These are phyloP conservation scores for Macaca nemestrina DNA, from an alignment of 2,113 vertebrate genomes.

Conservation along the genomic window DNA sequence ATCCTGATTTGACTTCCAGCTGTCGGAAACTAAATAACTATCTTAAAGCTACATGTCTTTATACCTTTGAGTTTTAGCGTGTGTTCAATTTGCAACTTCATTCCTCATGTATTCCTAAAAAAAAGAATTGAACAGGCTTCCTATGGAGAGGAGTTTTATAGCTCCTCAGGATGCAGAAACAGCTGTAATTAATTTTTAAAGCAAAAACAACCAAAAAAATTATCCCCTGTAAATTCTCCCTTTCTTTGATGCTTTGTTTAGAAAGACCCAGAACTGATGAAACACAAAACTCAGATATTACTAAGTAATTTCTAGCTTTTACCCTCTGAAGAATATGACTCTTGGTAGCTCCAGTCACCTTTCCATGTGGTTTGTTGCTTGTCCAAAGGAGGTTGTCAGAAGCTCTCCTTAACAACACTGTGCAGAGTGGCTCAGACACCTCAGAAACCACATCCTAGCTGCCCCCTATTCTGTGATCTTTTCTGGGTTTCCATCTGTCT, in stretches of 20 bases:
- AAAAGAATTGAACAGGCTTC: background rate
- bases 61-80: background rate
- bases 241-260: conserved; percentile 36
- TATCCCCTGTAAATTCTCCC: background rate
- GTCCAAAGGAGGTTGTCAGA: background rate
- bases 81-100: background rate
- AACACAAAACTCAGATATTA: background rate
- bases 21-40: background rate
- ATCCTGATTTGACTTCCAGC: background rate
- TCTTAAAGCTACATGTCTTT: background rate
- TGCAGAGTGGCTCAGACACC: too few species aligned
- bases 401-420: background rate
- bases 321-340: background rate
- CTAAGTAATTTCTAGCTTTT: background rate
- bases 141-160: background rate
- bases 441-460: background rate
- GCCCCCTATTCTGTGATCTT: background rate
- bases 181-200: background rate
- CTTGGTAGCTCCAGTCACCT: background rate
- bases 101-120: background rate
- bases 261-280: background rate
- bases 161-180: background rate
- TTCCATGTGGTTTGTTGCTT: too few species aligned
- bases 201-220: background rate
- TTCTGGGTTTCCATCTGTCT: background rate